These are phyloP conservation scores for Genyomyrus donnyi DNA, from an alignment of 2,113 vertebrate species.

Conservation along the genomic window DNA sequence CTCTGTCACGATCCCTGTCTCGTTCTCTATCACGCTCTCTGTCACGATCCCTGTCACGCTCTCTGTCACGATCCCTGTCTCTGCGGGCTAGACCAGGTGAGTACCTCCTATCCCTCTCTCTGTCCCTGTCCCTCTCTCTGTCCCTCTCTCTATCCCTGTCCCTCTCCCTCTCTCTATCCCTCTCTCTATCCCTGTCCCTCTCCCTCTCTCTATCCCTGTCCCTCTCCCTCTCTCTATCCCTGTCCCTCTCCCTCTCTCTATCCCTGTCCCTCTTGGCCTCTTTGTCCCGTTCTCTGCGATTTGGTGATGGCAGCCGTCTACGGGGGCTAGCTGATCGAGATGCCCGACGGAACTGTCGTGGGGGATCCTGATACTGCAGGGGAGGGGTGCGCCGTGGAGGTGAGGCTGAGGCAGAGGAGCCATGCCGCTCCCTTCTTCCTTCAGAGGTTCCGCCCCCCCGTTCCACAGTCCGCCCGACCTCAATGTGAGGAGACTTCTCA, in stretches of 20 bases:
- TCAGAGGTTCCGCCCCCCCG: neutral
- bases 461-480: neutral
- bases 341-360: neutral
- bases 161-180: constrained; percentile 24
- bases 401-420: constrained; percentile 16
- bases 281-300: constrained; percentile 23
- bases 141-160: constrained; percentile 24
- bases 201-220: constrained; percentile 26
- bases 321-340: constrained; percentile 30
- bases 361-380: constrained; percentile 54
- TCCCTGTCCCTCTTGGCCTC: constrained; percentile 28
- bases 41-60: constrained; percentile 28
- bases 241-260: neutral
- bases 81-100: too few relatives aligned
- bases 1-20: constrained; percentile 24
- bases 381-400: constrained; percentile 48
- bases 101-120: constrained; percentile 15
- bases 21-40: constrained; percentile 26
- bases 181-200: rapidly evolving
- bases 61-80: neutral
- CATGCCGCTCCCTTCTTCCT: neutral
- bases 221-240: neutral
- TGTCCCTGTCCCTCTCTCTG: constrained; percentile 29
- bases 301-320: constrained; percentile 32
- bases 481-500: constrained; percentile 28